A percentile compares a stretch with the other conserved stretches of the same genome.
Conservation (phyloP, 2,888 invertebrate genomes). For the Chromoteleia sp. region DNA sequence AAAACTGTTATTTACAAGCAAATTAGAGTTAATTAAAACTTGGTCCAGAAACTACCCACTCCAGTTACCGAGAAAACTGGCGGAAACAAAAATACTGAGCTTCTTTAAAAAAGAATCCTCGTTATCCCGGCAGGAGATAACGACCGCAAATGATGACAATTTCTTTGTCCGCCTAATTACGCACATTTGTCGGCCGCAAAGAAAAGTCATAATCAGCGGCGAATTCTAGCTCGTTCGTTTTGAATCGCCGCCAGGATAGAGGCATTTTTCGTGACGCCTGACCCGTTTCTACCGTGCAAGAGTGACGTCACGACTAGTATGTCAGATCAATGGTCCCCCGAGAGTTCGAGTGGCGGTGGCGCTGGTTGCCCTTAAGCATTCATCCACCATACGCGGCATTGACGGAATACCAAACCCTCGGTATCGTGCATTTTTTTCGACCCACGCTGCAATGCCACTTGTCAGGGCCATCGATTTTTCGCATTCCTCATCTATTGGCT, state of each 20-base stretch:
- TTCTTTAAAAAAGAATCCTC: slow-evolving; percentile 6
- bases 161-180: slow-evolving; percentile 52
- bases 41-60: neutral
- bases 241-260: slow-evolving; percentile 74
- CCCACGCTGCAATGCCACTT: slow-evolving; percentile 10
- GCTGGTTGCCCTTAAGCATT: slow-evolving; percentile 71
- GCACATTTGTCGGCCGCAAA: slow-evolving; percentile 48
- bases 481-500: neutral
- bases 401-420: slow-evolving; percentile 35
- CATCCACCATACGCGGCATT: slow-evolving; percentile 37
- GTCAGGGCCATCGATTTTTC: slow-evolving; percentile 29
- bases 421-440: neutral
- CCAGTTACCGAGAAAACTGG: neutral
- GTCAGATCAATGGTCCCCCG: slow-evolving; percentile 81
- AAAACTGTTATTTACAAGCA: too few relatives aligned
- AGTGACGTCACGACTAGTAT: slow-evolving; percentile 78
- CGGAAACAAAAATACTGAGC: neutral
- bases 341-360: slow-evolving; percentile 73
- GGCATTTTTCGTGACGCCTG: slow-evolving; percentile 77
- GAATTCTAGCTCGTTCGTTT: slow-evolving; percentile 35
- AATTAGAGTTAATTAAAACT: slow-evolving; percentile 7
- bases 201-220: slow-evolving; percentile 56
- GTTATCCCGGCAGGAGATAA: slow-evolving; percentile 24
- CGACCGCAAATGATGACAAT: slow-evolving; percentile 28
- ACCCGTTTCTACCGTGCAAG: slow-evolving; percentile 76